Evolutionary conservation across 2,888 invertebrate genomes (phyloP), one percentile per base, ranked within the genome.

Genomic region (Lycocerus yunnanus): DNA sequence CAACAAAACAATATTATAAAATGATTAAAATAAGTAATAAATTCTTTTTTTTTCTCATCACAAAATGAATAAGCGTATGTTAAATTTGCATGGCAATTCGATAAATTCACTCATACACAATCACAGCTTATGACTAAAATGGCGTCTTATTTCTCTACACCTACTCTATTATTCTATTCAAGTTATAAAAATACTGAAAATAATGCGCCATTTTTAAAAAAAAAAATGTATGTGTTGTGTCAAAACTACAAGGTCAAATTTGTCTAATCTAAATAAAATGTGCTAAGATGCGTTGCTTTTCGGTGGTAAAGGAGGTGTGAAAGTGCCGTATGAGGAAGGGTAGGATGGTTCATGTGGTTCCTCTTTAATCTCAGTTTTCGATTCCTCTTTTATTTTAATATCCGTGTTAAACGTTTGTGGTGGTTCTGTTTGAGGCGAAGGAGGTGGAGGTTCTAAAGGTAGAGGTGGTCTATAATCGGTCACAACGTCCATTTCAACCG

Each of bases 401-500:
- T 27, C 27, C 1, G 43, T n/a, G 6, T 8, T 43, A 6, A 1
- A n/a, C 1, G 11, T n/a, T 2, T 6, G 43, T 13, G 88, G 88
- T n/a, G 89, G 87, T 58, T 91, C 91, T 59, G 92, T 92, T 16
- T 92, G 92, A 8, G 91, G 91, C 69, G 88, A 88, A 61, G 89
- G 88, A 1, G 92, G 92, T 27, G 91, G 92, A 10, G 91, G 91
- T 80, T 89, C 90, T 71, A 87, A 86, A 4, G 91, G 91, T 78
- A 90, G 86, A 58, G 90, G 89, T 0, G 91, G 91, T 2, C 43
- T 43, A 1, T 6, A n/a, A n/a, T 43, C 43, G n/a, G n/a, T 2
- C 1, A n/a, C 43, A 8, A 43, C 43, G 13, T 8, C 43, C 43
- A 43, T n/a, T n/a, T 43, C 43, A 8, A 43, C 6, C n/a, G n/a